Percentiles rank a stretch among this genome's conserved stretches.
These are phyloP conservation scores for Sphaerodactylus townsendi DNA, from an alignment of 2,113 vertebrate species.

Conservation along the genomic window DNA sequence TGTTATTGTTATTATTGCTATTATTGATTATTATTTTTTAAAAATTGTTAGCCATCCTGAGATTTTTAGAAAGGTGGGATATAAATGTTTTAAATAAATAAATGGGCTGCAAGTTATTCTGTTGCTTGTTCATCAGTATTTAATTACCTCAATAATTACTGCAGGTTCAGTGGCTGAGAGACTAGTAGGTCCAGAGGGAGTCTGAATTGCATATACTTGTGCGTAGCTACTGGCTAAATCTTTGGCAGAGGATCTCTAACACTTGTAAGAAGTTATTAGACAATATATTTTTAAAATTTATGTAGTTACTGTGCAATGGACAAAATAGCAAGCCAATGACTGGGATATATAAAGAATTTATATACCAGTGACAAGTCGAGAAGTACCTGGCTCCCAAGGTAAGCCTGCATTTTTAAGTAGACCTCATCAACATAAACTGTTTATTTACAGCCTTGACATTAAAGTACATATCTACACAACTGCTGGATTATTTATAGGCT, in stretches of 20 bases:
- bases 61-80: no score
- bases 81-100: no score
- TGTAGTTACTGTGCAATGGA: neutral
- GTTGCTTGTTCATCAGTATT: neutral
- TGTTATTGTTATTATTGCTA: no score
- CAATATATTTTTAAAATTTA: neutral
- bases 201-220: neutral
- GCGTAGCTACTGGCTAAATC: neutral
- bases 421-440: slow-evolving; percentile 1
- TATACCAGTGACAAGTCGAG: neutral
- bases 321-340: neutral
- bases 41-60: no score
- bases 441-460: slow-evolving; percentile 39
- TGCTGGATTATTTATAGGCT: slow-evolving; percentile 55
- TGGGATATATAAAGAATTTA: neutral
- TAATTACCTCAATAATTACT: neutral
- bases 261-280: neutral
- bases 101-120: neutral
- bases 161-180: neutral
- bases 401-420: slow-evolving; percentile 7
- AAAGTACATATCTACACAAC: slow-evolving; percentile 23
- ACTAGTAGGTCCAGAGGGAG: neutral
- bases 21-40: no score
- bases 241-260: neutral
- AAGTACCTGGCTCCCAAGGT: slow-evolving; percentile 14